Evolutionary conservation across 2,113 vertebrate genomes (phyloP).

Genomic region (Dendrocopos noguchii): DNA sequence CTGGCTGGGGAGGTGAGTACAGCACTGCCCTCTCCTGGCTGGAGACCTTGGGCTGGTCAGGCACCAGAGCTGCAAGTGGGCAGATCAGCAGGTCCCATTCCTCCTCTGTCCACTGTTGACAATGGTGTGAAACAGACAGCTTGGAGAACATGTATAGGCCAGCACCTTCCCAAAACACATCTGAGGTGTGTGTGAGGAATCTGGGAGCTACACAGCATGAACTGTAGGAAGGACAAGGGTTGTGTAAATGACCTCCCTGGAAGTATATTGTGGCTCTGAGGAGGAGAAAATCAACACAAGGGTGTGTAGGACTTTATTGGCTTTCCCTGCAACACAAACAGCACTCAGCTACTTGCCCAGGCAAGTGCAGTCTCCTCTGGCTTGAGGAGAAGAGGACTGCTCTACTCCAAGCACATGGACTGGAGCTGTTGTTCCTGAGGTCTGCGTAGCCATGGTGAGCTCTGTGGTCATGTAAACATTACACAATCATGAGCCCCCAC

Average conservation of each 20-base stretch:
- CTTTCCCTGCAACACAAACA: background rate
- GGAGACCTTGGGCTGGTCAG: background rate
- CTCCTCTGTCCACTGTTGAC: background rate
- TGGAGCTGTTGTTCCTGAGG: slow-evolving; percentile 3
- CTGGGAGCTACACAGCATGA: accelerated
- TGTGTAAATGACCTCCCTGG: background rate
- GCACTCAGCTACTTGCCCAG: background rate
- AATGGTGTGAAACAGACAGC: background rate
- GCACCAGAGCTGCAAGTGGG: background rate
- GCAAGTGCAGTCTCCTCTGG: background rate
- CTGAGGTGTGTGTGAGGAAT: background rate
- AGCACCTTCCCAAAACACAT: background rate
- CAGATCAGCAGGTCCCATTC: background rate
- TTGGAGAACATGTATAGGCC: accelerated
- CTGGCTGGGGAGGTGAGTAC: background rate
- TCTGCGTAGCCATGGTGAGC: slow-evolving; percentile 61
- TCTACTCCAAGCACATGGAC: background rate
- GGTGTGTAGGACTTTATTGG: background rate
- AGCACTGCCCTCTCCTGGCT: background rate
- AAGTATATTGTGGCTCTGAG: background rate
- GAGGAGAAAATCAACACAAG: background rate
- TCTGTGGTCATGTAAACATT: slow-evolving; percentile 69
- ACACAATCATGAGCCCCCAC: slow-evolving; percentile 8
- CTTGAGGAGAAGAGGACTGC: background rate
- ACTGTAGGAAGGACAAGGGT: background rate